Base-by-base conservation (phyloP, 30 jellyfish, hydroid and myxozoan species). In the Phacellophora camtschatica region DNA sequence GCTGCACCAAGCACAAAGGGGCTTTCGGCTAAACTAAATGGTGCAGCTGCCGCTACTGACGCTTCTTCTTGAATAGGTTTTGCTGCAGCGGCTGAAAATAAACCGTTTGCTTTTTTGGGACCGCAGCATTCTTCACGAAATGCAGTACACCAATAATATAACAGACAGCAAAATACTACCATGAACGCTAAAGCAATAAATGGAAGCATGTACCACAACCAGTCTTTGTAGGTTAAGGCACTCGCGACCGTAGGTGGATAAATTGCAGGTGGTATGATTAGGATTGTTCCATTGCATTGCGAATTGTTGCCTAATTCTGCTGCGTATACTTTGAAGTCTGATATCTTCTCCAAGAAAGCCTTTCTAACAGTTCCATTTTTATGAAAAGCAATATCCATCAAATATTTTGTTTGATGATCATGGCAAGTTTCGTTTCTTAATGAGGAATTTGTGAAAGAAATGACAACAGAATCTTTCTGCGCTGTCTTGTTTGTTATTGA, bases 161-260 rank as follows among this genome's bases (percentile, higher is more conserved):
- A 15, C n/a, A 80, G 37, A 54, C 91, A 80, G 56, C 91, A 80
- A 19, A 71, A 49, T 31, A 66, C 49, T 23, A 66, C 48, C 24
- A 80, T 59, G 18, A 80, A 80, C 9, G 91, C 91, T 1, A 80
- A 84, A 41, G 66, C 66, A 23, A 80, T 53, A 30, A 80, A 80
- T 1, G 91, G 91, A 13, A 80, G 77, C 3, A 80, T 65, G 51
- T 80, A 80, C 91, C 91, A 80, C 12, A 80, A 41, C 91, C 91
- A 80, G 43, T 80, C 91, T 7, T 80, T 32, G 42, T 15, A 64
- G 10, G 91, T 80, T 15, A 61, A 80, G n/a, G 80, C 91, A 10
- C 35, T 53, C 1, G 64, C 64, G 25, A 66, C 80, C 0, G 88
- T 86, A 7, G 76, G 64, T 0, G 68, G 39, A 2, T 35, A 29